Percentiles rank a stretch among this genome's conserved stretches.
These are phyloP conservation scores for Bagarius yarrelli DNA, from an alignment of 2,113 vertebrate genomes.

Conservation along the genomic window DNA sequence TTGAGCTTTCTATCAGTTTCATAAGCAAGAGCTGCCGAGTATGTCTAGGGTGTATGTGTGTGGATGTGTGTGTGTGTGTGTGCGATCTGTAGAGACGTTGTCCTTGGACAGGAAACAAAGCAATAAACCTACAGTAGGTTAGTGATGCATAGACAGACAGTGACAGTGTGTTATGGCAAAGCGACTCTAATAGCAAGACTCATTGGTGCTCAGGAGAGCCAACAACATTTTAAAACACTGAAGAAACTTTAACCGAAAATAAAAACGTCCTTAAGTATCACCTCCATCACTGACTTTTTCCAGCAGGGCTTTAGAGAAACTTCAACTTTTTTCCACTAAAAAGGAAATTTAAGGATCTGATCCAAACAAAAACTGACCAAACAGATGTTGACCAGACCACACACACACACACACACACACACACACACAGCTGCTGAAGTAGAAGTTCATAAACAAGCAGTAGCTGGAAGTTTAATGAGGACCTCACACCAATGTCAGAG, in stretches of 20 bases:
- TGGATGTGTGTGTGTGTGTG: slow-evolving; percentile 7
- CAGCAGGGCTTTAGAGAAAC: neutral
- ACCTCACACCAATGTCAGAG: slow-evolving; percentile 33
- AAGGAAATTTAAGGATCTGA: neutral
- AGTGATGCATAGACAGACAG: slow-evolving; percentile 29
- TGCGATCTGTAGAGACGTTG: slow-evolving; percentile 37
- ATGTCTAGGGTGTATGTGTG: slow-evolving; percentile 1
- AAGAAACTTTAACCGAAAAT: neutral
- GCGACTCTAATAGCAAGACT: slow-evolving; percentile 10
- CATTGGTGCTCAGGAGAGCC: slow-evolving; percentile 6
- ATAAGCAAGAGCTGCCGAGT: slow-evolving; percentile 47
- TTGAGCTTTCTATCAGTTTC: slow-evolving; percentile 73
- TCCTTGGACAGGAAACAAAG: slow-evolving; percentile 56
- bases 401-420: neutral
- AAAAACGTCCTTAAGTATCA: neutral
- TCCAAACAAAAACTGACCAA: slow-evolving; percentile 15
- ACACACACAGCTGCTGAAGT: slow-evolving; percentile 14
- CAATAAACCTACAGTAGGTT: slow-evolving; percentile 37
- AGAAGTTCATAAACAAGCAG: slow-evolving; percentile 40
- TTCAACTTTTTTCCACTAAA: neutral
- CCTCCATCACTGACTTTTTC: neutral
- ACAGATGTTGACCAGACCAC: slow-evolving; percentile 12
- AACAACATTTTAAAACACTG: neutral
- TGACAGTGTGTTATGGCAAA: slow-evolving; percentile 12
- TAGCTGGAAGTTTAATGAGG: slow-evolving; percentile 44